Base-by-base conservation (phyloP, 1,140 invertebrate species). In the Drosophila pallidifrons region DNA sequence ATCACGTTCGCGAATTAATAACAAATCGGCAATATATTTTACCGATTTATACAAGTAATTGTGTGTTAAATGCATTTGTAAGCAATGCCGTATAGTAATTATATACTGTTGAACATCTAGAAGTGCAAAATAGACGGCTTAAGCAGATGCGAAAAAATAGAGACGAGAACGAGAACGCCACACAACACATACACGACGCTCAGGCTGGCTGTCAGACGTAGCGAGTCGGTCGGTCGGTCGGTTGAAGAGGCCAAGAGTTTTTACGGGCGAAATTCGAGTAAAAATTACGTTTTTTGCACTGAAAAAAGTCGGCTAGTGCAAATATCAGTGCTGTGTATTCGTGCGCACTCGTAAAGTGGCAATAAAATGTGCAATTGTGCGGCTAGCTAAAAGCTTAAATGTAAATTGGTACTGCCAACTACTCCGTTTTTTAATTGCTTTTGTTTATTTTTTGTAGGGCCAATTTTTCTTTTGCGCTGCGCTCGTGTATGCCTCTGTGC, bases 381-480 rank as follows among this genome's bases (percentile, higher is more conserved):
- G 60, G 43, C 41, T 8, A 75, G 73, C 11, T 76, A 64, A 64
- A 63, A 1, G 58, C 68, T 49, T 45, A 71, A 66, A 76, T 61
- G 64, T 77, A 80, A 87, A 80, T 79, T 80, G 85, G 83, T 87
- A 87, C 58, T 78, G 69, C 69, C 81, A 86, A 71, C 76, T 67
- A 67, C 60, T 86, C 69, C 67, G 60, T 80, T 88, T 82, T 88
- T 88, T 88, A 88, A 88, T 88, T 88, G 85, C 85, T 88, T 88
- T 88, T 88, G 85, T 88, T 88, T 88, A 88, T 88, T 88, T 88
- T 88, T 88, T 88, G 86, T 88, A 85, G 69, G 81, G 81, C 76
- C 82, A 82, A 89, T 77, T 88, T 88, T 88, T 88, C 85, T 89
- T 88, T 89, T 89, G 86, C 81, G 81, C 85, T 85, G 81, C 16